Base-by-base conservation (phyloP, 1,140 invertebrate species). In the Scaptomyza graminum region DNA sequence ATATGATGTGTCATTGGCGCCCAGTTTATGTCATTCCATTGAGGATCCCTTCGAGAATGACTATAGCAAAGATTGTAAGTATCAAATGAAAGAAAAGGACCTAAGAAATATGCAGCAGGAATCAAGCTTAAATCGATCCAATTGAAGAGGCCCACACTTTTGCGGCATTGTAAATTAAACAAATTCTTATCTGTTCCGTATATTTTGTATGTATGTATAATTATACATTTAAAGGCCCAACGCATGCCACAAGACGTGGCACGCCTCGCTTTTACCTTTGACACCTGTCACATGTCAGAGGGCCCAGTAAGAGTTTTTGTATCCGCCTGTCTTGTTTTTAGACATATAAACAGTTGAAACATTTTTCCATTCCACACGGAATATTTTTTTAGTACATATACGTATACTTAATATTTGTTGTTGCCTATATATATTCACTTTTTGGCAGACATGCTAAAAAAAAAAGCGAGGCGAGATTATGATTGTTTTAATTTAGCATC, bases 41-140 rank as follows among this genome's bases (percentile, higher is more conserved):
- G 90, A 90, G 39, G 90, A 91, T 76, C 78, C 88, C 72, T 91
- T 91, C 67, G 88, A 91, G 55, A 85, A 83, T 67, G 88, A 89
- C 64, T 91, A 91, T 64, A 90, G 72, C 72, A 91, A 91, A 74
- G 88, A 91, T 69, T 91, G 90, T 91, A 88, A 91, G 90, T 91
- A 90, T 84, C 4, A 3, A n/a, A 5, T 4, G 5, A 41, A 8
- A 41, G 37, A 0, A 5, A 12, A 37, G 18, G 2, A 3, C 18
- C 18, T 3, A 22, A 22, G 0, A 22, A 41, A n/a, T 41, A 41
- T 41, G 12, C 37, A 41, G 28, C 28, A 31, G 5, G 6, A 31
- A 31, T 31, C 7, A 5, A 3, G 5, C 28, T 31, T 31, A 4
- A 31, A 31, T 59, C 65, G 61, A 55, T 81, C 59, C 64, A 62